Percentiles rank a stretch among this genome's conserved stretches.
Evolutionary conservation across 2,113 vertebrate species (phyloP).

Genomic region (Parus major): DNA sequence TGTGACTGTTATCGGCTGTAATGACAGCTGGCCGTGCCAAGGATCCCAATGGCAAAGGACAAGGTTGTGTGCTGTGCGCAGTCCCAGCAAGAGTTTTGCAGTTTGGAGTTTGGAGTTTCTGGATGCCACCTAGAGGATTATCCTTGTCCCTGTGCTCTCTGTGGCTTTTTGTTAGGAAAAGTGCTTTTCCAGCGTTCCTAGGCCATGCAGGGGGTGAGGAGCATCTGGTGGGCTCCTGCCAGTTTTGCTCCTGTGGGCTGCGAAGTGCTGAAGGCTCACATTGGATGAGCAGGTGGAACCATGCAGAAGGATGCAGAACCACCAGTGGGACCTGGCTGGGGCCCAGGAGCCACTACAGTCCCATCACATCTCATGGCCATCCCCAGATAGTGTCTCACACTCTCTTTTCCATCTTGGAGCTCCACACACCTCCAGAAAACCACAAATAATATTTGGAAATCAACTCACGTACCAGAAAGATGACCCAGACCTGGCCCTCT

Average conservation of each 20-base stretch:
- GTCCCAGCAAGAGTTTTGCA: accelerated
- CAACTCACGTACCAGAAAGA: not conserved
- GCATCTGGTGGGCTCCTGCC: not conserved
- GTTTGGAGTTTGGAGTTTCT: not conserved
- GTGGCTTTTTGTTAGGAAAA: not conserved
- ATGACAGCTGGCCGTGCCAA: accelerated
- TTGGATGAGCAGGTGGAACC: accelerated
- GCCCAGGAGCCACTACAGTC: not conserved
- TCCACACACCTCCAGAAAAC: not conserved
- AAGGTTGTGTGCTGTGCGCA: accelerated
- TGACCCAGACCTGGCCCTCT: not conserved
- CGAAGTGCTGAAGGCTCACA: accelerated
- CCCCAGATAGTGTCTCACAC: not conserved
- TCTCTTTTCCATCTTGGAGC: not conserved
- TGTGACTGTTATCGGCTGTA: not conserved
- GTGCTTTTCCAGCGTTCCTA: not conserved
- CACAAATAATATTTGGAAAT: not conserved
- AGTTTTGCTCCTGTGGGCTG: not conserved
- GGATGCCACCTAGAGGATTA: constrained; percentile 46
- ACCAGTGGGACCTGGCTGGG: not conserved
- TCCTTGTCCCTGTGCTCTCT: not conserved
- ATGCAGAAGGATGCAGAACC: accelerated
- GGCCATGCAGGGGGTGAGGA: accelerated
- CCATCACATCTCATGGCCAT: not conserved
- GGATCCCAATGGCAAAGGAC: accelerated